A percentile compares a stretch with the other conserved stretches of the same genome.
phyloP scores from a whole-genome alignment of 2,113 vertebrate genomes.

The Eubucco bourcierii region DNA sequence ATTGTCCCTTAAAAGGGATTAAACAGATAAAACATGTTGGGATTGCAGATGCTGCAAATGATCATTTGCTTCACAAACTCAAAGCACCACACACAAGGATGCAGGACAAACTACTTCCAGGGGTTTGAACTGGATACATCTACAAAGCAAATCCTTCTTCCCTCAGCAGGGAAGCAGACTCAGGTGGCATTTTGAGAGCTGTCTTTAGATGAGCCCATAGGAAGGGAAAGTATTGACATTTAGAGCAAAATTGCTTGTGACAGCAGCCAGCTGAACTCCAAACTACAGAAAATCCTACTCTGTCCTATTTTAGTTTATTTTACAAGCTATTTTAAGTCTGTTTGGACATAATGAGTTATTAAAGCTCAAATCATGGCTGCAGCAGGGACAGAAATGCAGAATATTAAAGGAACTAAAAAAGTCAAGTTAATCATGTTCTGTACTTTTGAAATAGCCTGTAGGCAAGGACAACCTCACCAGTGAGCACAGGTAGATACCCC shows the following conservation, averaged over 20 bases:
- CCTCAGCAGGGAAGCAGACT: background rate
- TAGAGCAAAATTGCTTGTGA: background rate
- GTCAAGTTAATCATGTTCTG: background rate
- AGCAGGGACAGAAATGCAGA: background rate
- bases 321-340: background rate
- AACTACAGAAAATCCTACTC: background rate
- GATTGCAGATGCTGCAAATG: background rate
- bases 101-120: background rate
- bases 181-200: background rate
- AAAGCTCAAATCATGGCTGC: background rate
- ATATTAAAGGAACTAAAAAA: background rate
- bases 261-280: constrained; percentile 1
- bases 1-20: background rate
- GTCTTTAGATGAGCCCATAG: background rate
- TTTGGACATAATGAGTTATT: background rate
- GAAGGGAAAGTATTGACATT: background rate
- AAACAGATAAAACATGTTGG: background rate
- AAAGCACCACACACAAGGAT: background rate
- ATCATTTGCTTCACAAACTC: background rate
- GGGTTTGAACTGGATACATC: background rate
- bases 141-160: background rate
- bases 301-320: constrained; percentile 5
- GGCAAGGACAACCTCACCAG: background rate
- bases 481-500: background rate
- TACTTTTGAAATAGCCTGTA: background rate